phyloP scores from a whole-genome alignment of 2,113 vertebrate genomes.

The Serilophus lunatus region DNA sequence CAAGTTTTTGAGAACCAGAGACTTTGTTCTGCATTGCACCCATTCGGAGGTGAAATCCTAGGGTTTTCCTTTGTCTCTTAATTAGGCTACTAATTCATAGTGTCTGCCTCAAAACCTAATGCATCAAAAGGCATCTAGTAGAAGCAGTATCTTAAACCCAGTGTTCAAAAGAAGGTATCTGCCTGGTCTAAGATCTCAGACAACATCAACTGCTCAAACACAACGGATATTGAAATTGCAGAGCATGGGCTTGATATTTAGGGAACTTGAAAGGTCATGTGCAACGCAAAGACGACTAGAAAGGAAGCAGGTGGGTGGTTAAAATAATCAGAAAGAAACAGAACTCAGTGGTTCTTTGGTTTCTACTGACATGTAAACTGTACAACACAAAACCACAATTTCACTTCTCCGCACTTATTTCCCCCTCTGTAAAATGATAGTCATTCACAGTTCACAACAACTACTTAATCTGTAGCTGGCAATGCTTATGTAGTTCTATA shows the following conservation, averaged over 20 bases:
- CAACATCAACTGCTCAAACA: not conserved
- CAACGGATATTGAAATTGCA: not conserved
- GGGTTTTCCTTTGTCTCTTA: not conserved
- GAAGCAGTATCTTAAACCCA: not conserved
- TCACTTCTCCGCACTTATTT: not conserved
- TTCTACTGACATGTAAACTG: not conserved
- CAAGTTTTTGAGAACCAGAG: not conserved
- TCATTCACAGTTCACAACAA: not conserved
- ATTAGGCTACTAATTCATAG: not conserved
- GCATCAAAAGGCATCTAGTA: not conserved
- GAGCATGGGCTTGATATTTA: not conserved
- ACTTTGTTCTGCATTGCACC: no score
- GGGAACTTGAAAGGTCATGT: not conserved
- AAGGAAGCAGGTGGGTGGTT: not conserved
- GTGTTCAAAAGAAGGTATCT: not conserved
- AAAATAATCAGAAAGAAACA: not conserved
- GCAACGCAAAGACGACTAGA: not conserved
- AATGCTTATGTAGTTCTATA: not conserved
- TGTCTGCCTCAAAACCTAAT: not conserved
- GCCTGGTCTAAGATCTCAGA: not conserved
- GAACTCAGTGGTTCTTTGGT: not conserved
- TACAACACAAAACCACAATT: not conserved
- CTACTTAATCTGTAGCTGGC: not conserved
- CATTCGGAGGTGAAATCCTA: not conserved
- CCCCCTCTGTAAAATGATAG: not conserved